These are phyloP conservation scores for Polypterus bichir DNA, from an alignment of 2,113 vertebrate species.

Conservation along the genomic window DNA sequence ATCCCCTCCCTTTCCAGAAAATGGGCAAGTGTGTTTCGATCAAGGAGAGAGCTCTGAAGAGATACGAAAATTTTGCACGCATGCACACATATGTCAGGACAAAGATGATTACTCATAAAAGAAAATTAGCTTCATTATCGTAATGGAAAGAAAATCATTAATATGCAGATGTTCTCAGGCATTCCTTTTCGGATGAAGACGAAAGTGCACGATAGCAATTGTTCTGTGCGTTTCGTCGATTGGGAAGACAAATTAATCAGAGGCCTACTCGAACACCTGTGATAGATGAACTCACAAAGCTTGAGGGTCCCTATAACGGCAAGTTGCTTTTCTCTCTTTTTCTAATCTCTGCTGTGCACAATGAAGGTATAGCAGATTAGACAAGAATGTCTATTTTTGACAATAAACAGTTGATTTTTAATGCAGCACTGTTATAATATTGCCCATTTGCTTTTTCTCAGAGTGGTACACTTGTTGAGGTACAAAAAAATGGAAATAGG, in stretches of 20 bases:
- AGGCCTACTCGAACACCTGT: constrained; percentile 4
- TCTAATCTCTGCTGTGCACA: no score
- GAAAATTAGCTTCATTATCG: background rate
- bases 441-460: no score
- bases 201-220: background rate
- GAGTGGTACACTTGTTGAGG: no score
- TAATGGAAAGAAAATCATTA: background rate
- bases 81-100: background rate
- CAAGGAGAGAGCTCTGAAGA: background rate
- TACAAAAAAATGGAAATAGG: no score
- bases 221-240: background rate
- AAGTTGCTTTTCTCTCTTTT: background rate
- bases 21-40: background rate
- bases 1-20: background rate
- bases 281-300: background rate
- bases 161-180: background rate
- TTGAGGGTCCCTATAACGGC: background rate
- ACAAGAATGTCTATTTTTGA: no score
- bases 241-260: background rate
- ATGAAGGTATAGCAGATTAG: no score
- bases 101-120: background rate
- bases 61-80: background rate
- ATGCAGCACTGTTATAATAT: no score
- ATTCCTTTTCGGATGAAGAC: background rate
- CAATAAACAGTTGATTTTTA: no score